A percentile compares a stretch with the other conserved stretches of the same genome.
Conservation (phyloP, 2,113 vertebrate species). For the Heliornis fulica region DNA sequence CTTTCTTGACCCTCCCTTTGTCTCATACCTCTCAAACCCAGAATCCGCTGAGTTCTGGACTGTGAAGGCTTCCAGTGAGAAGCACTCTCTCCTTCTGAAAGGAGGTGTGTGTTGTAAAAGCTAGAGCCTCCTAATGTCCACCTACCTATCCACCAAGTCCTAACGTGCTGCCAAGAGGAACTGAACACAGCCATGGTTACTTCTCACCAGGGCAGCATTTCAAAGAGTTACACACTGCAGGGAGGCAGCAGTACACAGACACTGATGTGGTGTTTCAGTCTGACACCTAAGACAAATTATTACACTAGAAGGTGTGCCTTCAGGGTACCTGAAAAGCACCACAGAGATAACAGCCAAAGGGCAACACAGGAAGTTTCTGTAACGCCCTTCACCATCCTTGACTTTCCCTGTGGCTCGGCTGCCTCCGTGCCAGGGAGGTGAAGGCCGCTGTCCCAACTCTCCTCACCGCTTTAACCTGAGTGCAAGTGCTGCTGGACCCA, state of each 20-base stretch:
- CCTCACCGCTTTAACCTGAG: no score
- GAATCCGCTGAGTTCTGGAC: not conserved
- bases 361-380: not conserved
- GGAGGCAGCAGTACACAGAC: no score
- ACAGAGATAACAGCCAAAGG: not conserved
- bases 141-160: not conserved
- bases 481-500: not conserved
- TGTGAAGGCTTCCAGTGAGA: not conserved
- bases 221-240: no score
- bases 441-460: not conserved
- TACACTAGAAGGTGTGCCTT: not conserved
- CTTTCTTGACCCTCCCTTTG: not conserved
- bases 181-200: not conserved
- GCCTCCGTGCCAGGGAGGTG: not conserved
- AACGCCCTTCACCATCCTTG: not conserved
- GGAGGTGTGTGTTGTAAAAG: not conserved
- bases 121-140: not conserved
- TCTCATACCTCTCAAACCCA: not conserved
- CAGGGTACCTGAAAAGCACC: not conserved
- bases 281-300: not conserved
- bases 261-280: fast-evolving
- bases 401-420: not conserved
- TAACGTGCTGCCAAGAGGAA: not conserved
- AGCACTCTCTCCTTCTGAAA: not conserved
- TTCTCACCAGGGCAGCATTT: not conserved